A percentile compares a stretch with the other conserved stretches of the same genome.
Conservation (phyloP, 2,888 invertebrate species). For the Archips xylosteana region DNA sequence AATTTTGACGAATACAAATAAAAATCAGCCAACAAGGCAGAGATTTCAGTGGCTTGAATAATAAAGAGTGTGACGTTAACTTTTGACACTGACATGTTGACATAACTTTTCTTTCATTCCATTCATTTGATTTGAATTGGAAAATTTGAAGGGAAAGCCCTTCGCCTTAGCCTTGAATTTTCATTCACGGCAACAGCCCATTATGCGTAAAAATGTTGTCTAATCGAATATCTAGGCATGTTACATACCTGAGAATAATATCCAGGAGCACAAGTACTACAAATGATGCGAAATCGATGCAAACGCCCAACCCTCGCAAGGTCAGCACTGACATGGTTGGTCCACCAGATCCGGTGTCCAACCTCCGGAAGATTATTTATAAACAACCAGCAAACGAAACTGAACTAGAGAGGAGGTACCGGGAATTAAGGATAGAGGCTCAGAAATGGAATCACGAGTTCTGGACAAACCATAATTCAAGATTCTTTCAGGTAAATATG, state of each 20-base stretch:
- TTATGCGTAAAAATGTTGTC: constrained; percentile 41
- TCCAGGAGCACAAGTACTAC: constrained; percentile 58
- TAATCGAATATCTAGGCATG: constrained; percentile 46
- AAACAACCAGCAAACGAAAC: constrained; percentile 88
- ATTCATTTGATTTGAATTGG: background rate
- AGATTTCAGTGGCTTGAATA: background rate
- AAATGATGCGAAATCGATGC: constrained; percentile 64
- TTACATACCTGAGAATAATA: constrained; percentile 18
- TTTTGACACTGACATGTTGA: constrained; percentile 13
- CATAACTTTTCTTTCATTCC: background rate
- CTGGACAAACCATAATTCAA: constrained; percentile 92
- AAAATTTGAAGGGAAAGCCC: background rate
- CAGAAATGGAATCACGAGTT: constrained; percentile 94
- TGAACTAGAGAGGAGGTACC: constrained; percentile 86
- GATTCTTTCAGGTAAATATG: constrained; percentile 86
- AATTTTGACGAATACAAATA: background rate
- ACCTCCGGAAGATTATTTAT: constrained; percentile 90
- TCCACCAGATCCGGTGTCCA: constrained; percentile 92
- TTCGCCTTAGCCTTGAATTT: background rate
- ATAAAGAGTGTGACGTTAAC: background rate
- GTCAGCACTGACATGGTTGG: constrained; percentile 88
- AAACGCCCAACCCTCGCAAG: constrained; percentile 71
- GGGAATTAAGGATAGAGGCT: constrained; percentile 88
- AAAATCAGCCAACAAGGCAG: background rate
- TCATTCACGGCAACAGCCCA: constrained; percentile 20